Evolutionary conservation across 2,113 vertebrate species (phyloP).

Genomic region (Oncorhynchus clarkii): DNA sequence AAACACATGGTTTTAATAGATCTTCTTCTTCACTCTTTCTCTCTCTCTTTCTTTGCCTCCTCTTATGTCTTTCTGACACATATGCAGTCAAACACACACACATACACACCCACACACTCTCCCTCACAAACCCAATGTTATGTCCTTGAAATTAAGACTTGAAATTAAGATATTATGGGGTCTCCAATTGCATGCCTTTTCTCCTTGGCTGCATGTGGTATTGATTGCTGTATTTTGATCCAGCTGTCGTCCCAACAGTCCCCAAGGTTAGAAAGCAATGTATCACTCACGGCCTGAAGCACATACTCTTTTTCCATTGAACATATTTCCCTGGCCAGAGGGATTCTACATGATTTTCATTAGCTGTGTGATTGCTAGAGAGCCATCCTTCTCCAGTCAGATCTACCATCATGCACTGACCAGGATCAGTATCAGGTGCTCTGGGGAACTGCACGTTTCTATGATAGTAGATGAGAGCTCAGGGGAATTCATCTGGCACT

Average conservation of each 20-base stretch:
- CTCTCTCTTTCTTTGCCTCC: neutral
- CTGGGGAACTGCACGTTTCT: conserved; percentile 30
- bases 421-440: conserved; percentile 5
- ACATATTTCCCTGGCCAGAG: conserved; percentile 45
- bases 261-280: conserved; percentile 57
- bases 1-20: conserved; percentile 68
- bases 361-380: conserved; percentile 46
- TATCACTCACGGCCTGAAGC: conserved; percentile 55
- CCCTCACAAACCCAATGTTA: neutral
- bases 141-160: conserved; percentile 40
- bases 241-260: conserved; percentile 47
- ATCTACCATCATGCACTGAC: conserved; percentile 33
- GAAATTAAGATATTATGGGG: conserved; percentile 53
- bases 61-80: conserved; percentile 1
- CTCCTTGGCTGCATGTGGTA: conserved; percentile 58
- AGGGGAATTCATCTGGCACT: conserved; percentile 28
- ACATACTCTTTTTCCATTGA: conserved; percentile 66
- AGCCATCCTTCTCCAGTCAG: conserved; percentile 37
- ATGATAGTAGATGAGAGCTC: conserved; percentile 10
- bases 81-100: neutral
- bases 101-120: neutral
- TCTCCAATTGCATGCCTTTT: conserved; percentile 41
- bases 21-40: neutral
- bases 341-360: conserved; percentile 62
- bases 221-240: conserved; percentile 58